Evolutionary conservation across 2,888 invertebrate genomes (phyloP), one percentile per base, ranked within the genome.

Genomic region (Pelosia muscerda): DNA sequence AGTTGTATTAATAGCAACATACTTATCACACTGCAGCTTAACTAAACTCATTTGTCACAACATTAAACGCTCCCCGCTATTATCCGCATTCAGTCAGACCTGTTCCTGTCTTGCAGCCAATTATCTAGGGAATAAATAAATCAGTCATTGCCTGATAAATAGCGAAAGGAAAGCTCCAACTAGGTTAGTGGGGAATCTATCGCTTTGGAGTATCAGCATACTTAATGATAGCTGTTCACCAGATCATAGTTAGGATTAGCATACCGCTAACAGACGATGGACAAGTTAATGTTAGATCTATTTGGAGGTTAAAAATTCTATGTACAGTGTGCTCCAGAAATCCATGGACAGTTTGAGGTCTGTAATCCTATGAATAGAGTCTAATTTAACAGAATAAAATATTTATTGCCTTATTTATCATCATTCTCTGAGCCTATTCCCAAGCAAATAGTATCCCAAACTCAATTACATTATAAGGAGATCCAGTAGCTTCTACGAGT

Each of bases 101-200:
- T 26, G 13, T 26, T 49, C 61, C 19, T 26, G 6, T 11, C 42
- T 28, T 1, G 8, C 38, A 13, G n/a, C 67, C 67, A 68, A 68
- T 75, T 75, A 79, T 74, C 71, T 63, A 57, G 56, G 58, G 63
- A 62, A 62, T 71, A 68, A 75, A 80, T 80, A 80, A 79, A 79
- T 79, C 80, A 72, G 71, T 76, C 73, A 71, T 63, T 63, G n/a
- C 13, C 68, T 73, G 76, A 76, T 79, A 78, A 76, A 76, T 70
- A 73, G 74, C 69, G 68, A 74, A 76, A 78, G 62, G 53, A 62
- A 63, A 57, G 22, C 19, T 60, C 22, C 54, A 69, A 69, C 28
- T 69, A 63, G 69, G 69, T 31, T 61, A 69, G 53, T 69, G 56
- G 66, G 63, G 59, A 55, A 61, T 59, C 62, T 62, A 62, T 54